These are phyloP conservation scores for Phylloscopus trochilus DNA, from an alignment of 2,113 vertebrate genomes.

Conservation along the genomic window DNA sequence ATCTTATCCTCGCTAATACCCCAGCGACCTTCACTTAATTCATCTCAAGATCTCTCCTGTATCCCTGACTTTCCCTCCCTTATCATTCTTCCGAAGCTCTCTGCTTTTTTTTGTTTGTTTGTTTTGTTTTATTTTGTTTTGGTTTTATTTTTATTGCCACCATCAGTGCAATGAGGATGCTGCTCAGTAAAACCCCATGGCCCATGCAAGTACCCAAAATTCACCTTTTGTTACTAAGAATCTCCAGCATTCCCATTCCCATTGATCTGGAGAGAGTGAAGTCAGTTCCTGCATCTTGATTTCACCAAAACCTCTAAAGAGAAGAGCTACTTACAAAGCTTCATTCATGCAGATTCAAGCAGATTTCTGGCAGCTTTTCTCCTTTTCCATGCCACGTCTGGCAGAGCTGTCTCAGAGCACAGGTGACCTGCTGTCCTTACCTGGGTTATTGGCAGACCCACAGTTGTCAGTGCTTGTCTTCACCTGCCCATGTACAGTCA, in stretches of 20 bases:
- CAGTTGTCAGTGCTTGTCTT: fast-evolving
- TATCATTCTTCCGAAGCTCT: not conserved
- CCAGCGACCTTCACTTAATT: not conserved
- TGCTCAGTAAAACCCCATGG: not conserved
- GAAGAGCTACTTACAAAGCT: not conserved
- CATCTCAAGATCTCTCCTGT: not conserved
- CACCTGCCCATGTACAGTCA: not conserved
- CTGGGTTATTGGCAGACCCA: not conserved
- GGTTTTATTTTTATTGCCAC: not conserved
- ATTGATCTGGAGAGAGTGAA: not conserved
- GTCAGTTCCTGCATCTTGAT: not conserved
- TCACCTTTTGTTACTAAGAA: not conserved
- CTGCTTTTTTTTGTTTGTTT: not conserved
- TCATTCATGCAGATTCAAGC: not conserved
- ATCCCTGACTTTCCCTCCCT: not conserved
- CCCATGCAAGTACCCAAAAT: not conserved
- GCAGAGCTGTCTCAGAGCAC: not conserved
- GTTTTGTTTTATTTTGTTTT: no score
- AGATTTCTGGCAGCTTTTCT: not conserved
- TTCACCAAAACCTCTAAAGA: not conserved
- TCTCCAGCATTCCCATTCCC: not conserved
- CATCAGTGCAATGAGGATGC: not conserved
- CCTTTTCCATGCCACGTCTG: fast-evolving
- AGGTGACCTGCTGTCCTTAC: not conserved
- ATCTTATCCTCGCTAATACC: not conserved